Evolutionary conservation across 2,797 vertebrate species (phyloP), one percentile per base, ranked within the genome.

Genomic region (Syngnathus acus): DNA sequence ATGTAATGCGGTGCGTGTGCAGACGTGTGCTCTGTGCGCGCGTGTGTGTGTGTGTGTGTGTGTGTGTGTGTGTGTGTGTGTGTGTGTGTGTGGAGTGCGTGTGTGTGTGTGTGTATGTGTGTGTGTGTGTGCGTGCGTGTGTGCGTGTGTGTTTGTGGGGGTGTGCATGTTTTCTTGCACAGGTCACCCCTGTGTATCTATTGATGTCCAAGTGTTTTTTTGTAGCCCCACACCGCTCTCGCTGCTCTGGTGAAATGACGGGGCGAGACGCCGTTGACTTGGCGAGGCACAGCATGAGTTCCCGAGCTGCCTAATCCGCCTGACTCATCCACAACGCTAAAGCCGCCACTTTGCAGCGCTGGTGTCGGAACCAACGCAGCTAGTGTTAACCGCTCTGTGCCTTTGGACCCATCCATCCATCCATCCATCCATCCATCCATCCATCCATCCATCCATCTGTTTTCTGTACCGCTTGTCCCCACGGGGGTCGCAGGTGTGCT

Each of bases 301-400:
- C 72, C 72, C 54, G 82, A 85, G 81, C 80, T 81, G 82, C 79
- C 79, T 78, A 81, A 89, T 74, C 67, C 86, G 82, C 80, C 83
- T 89, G 89, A 90, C 77, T 90, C 89, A 89, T 85, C 84, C 82
- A 23, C 61, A 16, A 37, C 48, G 26, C 5, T 7, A 74, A 77
- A 75, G 72, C 72, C 74, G 82, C 54, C 45, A 65, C 65, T 78
- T 79, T 72, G 79, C 21, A 14, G 7, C 3, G 8, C 17, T 5
- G 38, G 37, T 39, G 58, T 13, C 39, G 21, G 45, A 62, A 37
- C 32, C 7, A 62, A 43, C 66, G 64, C 38, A 23, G 66, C 6
- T 23, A 70, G 42, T 59, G 65, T 84, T 78, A 82, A 86, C 74
- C 83, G 72, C 55, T 32, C 32, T 32, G 32, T 32, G 32, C 32